Evolutionary conservation across 2,888 invertebrate genomes (phyloP).

Genomic region (Apamea anceps): DNA sequence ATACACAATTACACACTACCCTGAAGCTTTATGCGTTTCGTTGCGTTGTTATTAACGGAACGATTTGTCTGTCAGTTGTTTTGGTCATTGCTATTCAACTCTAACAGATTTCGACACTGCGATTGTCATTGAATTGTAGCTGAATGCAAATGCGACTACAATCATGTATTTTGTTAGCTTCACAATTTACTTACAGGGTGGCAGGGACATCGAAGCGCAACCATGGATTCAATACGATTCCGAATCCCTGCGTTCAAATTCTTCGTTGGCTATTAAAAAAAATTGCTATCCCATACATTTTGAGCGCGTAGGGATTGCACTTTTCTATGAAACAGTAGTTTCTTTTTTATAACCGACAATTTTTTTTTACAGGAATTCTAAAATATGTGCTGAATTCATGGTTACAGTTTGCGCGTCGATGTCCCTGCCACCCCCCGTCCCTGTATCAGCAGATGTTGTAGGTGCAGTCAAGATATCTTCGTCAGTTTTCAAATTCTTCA

Average conservation of each 20-base stretch:
- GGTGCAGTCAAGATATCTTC: neutral
- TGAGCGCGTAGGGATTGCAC: no score
- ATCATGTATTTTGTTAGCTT: neutral
- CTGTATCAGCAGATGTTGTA: neutral
- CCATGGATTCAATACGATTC: no score
- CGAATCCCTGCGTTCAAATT: no score
- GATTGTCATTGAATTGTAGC: slow-evolving; percentile 3
- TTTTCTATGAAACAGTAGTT: no score
- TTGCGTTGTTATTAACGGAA: neutral
- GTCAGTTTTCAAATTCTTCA: neutral
- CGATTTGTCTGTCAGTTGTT: neutral
- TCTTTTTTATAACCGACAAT: no score
- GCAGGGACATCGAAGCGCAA: no score
- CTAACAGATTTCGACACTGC: neutral
- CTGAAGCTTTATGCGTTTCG: neutral
- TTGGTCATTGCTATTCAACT: neutral
- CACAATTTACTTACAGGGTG: neutral
- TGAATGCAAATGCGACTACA: slow-evolving; percentile 26
- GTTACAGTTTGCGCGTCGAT: no score
- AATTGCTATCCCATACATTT: no score
- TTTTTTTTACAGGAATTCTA: no score
- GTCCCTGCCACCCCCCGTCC: no score
- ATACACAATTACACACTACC: neutral
- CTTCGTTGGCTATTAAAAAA: no score
- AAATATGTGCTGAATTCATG: no score